These are phyloP conservation scores for Hippocampus abdominalis DNA, from an alignment of 2,113 vertebrate species.

Conservation along the genomic window DNA sequence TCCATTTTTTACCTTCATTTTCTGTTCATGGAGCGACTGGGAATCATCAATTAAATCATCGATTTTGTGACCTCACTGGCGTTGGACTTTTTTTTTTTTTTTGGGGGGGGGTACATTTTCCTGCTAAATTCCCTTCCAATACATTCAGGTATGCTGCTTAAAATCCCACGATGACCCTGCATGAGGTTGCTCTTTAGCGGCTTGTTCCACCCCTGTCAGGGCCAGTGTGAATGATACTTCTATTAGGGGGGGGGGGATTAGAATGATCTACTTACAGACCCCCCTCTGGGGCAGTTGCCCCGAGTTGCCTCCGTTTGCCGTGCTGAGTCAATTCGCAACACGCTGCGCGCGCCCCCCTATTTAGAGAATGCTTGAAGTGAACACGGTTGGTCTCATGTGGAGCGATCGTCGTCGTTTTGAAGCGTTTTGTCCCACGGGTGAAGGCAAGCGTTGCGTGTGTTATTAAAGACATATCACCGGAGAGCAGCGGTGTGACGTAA, in stretches of 20 bases:
- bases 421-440: slow-evolving; percentile 35
- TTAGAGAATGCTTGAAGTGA: slow-evolving; percentile 62
- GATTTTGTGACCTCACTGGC: not conserved
- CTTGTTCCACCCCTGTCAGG: slow-evolving; percentile 43
- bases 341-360: slow-evolving; percentile 64
- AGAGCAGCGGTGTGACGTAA: not conserved
- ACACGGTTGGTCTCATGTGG: slow-evolving; percentile 57
- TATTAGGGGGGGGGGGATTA: slow-evolving; percentile 69
- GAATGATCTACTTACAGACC: slow-evolving; percentile 72
- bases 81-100: not conserved
- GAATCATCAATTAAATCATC: no score
- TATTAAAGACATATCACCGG: not conserved
- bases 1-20: no score
- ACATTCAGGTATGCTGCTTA: not conserved
- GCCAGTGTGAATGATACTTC: slow-evolving; percentile 69
- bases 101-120: not conserved
- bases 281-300: slow-evolving; percentile 70
- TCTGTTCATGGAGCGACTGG: no score
- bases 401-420: slow-evolving; percentile 43
- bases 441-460: slow-evolving; percentile 36
- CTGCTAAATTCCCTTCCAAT: not conserved
- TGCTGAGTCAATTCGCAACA: slow-evolving; percentile 66
- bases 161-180: slow-evolving; percentile 1
- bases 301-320: slow-evolving; percentile 69
- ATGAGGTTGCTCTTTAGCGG: slow-evolving; percentile 17